phyloP scores from a whole-genome alignment of 2,113 vertebrate species.

The Saccopteryx bilineata region DNA sequence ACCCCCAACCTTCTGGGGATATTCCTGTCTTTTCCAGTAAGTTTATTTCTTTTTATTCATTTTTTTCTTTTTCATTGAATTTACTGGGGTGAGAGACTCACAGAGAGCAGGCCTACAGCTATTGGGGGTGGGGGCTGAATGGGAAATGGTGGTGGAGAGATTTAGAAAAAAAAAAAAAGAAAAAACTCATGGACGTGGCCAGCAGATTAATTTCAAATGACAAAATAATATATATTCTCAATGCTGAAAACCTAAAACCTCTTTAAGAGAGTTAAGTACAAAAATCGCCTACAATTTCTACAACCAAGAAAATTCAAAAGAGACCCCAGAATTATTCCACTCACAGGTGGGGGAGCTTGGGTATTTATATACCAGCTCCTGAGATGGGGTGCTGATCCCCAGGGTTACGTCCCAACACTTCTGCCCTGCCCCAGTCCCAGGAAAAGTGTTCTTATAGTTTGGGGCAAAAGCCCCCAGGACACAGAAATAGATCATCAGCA shows the following conservation, averaged over 20 bases:
- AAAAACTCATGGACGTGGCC: neutral
- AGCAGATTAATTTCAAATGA: neutral
- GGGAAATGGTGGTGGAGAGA: neutral
- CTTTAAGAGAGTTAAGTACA: neutral
- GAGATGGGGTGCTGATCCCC: neutral
- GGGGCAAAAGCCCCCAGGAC: neutral
- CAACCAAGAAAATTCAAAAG: neutral
- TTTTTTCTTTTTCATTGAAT: too few relatives aligned
- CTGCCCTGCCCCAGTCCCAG: neutral
- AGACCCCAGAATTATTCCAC: neutral
- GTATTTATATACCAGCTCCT: neutral
- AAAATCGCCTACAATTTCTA: neutral
- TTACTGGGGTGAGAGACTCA: too few relatives aligned
- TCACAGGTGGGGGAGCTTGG: neutral
- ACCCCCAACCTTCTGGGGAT: neutral
- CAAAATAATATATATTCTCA: constrained; percentile 33
- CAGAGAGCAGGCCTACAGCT: neutral
- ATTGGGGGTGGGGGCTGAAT: neutral
- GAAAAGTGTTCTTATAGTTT: neutral
- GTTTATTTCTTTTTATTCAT: too few relatives aligned
- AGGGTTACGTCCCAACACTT: neutral
- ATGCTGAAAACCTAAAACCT: neutral
- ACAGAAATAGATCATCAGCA: neutral
- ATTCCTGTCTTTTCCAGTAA: neutral
- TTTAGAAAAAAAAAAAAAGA: neutral